Conservation (phyloP, 2,113 vertebrate species). For the Oreochromis aureus region DNA sequence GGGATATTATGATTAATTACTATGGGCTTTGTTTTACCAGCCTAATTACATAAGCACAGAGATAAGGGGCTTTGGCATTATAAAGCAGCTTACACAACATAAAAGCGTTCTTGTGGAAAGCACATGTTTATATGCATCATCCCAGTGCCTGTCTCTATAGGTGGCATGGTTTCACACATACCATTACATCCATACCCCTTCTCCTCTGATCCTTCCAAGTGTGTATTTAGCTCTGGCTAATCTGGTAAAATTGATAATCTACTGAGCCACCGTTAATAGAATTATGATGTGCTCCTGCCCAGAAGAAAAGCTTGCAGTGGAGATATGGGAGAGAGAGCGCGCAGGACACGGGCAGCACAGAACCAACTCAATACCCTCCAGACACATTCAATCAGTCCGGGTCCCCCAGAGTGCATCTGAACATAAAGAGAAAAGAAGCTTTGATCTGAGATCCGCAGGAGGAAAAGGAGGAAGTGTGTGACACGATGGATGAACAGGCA, state of each 20-base stretch:
- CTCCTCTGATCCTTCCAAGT: slow-evolving; percentile 13
- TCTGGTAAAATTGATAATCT: slow-evolving; percentile 31
- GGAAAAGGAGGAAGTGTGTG: neutral
- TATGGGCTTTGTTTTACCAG: slow-evolving; percentile 52
- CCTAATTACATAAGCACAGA: slow-evolving; percentile 49
- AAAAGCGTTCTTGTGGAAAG: neutral
- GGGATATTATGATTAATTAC: slow-evolving; percentile 67
- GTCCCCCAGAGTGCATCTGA: neutral
- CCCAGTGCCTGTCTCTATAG: neutral
- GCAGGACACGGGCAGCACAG: neutral
- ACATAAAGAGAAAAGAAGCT: slow-evolving; percentile 29
- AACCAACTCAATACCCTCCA: slow-evolving; percentile 24
- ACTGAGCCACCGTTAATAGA: slow-evolving; percentile 19
- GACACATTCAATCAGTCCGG: slow-evolving; percentile 26
- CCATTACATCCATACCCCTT: neutral
- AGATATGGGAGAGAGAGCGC: neutral
- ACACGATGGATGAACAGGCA: neutral
- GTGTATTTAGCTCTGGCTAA: slow-evolving; percentile 20
- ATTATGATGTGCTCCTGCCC: neutral
- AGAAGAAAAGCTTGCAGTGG: neutral
- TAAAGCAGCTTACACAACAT: slow-evolving; percentile 53
- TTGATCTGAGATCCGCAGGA: slow-evolving; percentile 41
- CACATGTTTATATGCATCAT: neutral
- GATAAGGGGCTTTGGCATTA: slow-evolving; percentile 47
- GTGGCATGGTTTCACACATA: neutral